Percentiles rank a stretch among this genome's conserved stretches.
Conservation (phyloP, 2,888 invertebrate species). For the Nemoura dubitans region DNA sequence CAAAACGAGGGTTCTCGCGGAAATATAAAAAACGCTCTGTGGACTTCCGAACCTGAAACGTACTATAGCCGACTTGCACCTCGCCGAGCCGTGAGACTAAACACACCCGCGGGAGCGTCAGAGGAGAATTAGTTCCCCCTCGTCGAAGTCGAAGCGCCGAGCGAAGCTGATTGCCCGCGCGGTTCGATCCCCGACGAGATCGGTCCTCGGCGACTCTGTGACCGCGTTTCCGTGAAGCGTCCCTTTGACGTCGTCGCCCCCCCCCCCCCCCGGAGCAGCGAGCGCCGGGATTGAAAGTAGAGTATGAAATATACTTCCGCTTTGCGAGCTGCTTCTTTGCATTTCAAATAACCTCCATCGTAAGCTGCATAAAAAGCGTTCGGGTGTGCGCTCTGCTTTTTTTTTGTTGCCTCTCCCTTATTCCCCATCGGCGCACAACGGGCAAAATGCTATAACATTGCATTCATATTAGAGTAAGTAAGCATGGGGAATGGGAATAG, state of each 20-base stretch:
- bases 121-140: too few species aligned
- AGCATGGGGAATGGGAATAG: neutral
- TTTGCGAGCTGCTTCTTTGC: neutral
- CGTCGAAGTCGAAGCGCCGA: too few species aligned
- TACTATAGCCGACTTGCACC: too few species aligned
- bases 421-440: neutral
- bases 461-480: constrained; percentile 7
- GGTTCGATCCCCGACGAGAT: too few species aligned
- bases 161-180: too few species aligned
- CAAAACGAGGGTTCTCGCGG: too few species aligned
- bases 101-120: too few species aligned
- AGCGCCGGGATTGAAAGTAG: neutral
- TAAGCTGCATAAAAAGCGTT: neutral
- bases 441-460: neutral
- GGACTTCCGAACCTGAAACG: too few species aligned
- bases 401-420: neutral
- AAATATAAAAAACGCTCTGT: too few species aligned
- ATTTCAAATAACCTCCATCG: neutral
- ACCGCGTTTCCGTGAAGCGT: too few species aligned
- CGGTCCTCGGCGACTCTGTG: too few species aligned
- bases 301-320: constrained; percentile 7
- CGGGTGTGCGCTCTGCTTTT: neutral
- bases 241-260: neutral
- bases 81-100: too few species aligned
- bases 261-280: neutral